Percentiles rank a stretch among this genome's conserved stretches.
Evolutionary conservation across 2,797 vertebrate genomes (phyloP).

Genomic region (Sebastolobus altivelis): DNA sequence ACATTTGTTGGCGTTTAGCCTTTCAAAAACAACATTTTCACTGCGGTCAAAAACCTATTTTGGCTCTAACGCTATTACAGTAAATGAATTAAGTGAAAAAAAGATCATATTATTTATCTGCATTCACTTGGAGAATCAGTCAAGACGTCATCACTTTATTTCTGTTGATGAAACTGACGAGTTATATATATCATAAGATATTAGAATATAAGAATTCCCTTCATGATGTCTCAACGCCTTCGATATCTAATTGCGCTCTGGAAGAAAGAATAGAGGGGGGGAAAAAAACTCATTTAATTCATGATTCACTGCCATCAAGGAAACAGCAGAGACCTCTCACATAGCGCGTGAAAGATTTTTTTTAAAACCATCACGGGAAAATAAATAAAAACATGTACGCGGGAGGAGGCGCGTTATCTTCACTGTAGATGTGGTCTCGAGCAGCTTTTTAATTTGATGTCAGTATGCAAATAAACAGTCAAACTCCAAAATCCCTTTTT

Average conservation of each 20-base stretch:
- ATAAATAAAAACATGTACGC: conserved; percentile 20
- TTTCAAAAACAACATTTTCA: no score
- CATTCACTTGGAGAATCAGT: no score
- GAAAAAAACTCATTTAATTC: conserved; percentile 27
- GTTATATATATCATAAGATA: no score
- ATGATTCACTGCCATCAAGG: conserved; percentile 47
- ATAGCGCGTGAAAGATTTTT: conserved; percentile 39
- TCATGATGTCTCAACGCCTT: conserved; percentile 27
- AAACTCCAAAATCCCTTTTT: conserved; percentile 51
- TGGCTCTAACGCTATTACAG: no score
- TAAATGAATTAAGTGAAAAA: no score
- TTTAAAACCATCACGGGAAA: conserved; percentile 37
- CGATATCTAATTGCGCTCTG: conserved; percentile 47
- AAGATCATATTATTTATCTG: no score
- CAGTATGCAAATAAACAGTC: conserved; percentile 75
- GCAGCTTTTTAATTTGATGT: conserved; percentile 75
- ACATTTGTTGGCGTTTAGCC: no score
- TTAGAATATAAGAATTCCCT: not conserved
- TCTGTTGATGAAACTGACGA: no score
- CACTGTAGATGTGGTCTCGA: conserved; percentile 55
- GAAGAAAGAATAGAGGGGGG: conserved; percentile 8
- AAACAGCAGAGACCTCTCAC: conserved; percentile 39
- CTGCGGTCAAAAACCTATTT: accelerated
- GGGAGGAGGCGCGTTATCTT: conserved; percentile 44
- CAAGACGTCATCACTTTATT: no score